A percentile compares a stretch with the other conserved stretches of the same genome.
Conservation (phyloP, 2,113 vertebrate species). For the Pyxicephalus adspersus region DNA sequence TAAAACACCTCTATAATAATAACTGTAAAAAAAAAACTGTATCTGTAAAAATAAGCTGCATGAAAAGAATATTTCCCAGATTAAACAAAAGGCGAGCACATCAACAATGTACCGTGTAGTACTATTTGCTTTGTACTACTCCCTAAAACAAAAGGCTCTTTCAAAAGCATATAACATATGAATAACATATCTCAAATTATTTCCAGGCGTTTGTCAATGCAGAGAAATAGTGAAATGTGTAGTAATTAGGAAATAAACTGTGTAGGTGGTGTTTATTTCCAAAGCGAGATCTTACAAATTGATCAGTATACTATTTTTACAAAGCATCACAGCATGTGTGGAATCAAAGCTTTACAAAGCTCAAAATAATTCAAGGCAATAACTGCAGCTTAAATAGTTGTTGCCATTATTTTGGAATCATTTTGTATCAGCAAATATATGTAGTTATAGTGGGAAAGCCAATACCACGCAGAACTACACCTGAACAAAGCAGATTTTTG, state of each 20-base stretch:
- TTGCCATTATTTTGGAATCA: neutral
- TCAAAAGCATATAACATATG: neutral
- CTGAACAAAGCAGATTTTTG: too few species aligned
- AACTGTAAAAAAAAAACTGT: too few species aligned
- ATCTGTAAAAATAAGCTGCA: too few species aligned
- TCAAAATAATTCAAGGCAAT: neutral
- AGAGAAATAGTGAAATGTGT: conserved; percentile 8
- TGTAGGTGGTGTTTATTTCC: conserved; percentile 16
- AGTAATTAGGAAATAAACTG: neutral
- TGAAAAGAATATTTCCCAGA: too few species aligned
- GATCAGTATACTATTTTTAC: conserved; percentile 8
- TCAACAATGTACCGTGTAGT: neutral
- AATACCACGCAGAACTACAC: too few species aligned
- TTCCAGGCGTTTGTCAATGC: conserved; percentile 9
- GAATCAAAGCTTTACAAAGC: neutral
- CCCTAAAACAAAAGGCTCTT: neutral
- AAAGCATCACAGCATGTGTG: neutral
- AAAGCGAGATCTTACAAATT: conserved; percentile 7
- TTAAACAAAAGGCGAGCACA: too few species aligned
- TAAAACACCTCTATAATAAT: too few species aligned
- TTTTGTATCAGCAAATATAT: neutral
- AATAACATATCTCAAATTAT: conserved; percentile 5
- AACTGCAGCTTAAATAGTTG: neutral
- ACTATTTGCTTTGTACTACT: neutral
- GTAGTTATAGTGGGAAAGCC: too few species aligned